Evolutionary conservation across 2,113 vertebrate genomes (phyloP), one percentile per base, ranked within the genome.

Genomic region (Lonchura striata): DNA sequence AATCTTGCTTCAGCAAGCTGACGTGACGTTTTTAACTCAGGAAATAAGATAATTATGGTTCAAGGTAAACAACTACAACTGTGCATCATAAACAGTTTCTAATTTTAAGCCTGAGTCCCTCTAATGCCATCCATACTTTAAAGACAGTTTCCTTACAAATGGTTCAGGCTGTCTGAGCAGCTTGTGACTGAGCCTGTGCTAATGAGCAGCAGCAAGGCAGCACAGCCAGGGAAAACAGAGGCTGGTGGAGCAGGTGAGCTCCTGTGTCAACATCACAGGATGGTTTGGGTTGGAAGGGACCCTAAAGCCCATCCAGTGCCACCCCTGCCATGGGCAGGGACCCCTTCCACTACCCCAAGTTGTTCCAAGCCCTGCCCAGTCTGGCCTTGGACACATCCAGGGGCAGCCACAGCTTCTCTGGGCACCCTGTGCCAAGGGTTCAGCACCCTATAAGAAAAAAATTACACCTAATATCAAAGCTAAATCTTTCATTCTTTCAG

Each of bases 61-160:
- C 72, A 94, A 97, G 94, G 91, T 96, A 97, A 97, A 95, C 92
- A 95, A 86, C 75, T 95, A 93, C 80, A 94, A 87, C 72, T n/a
- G 56, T 61, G 71, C 74, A 90, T 83, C 79, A 82, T 27, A 92
- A 92, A 95, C 86, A 57, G 65, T 54, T 94, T 94, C 94, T 92
- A 95, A 92, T 82, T 94, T 94, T 95, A 95, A 94, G 82, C 72
- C 87, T 1, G 15, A 92, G 86, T 64, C 94, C 89, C 80, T 77
- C 66, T 74, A 88, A 74, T 78, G 33, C 71, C 92, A 60, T 41
- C 89, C n/a, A 22, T 52, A 77, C 65, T 92, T 90, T 46, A 83
- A 68, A 42, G 70, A 69, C 88, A 64, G 33, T 56, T 83, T 56
- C 82, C 86, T 87, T 56, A 74, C 66, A 64, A 83, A 81, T 13